Conservation (phyloP, 2,113 vertebrate species). For the Ciconia stormi region DNA sequence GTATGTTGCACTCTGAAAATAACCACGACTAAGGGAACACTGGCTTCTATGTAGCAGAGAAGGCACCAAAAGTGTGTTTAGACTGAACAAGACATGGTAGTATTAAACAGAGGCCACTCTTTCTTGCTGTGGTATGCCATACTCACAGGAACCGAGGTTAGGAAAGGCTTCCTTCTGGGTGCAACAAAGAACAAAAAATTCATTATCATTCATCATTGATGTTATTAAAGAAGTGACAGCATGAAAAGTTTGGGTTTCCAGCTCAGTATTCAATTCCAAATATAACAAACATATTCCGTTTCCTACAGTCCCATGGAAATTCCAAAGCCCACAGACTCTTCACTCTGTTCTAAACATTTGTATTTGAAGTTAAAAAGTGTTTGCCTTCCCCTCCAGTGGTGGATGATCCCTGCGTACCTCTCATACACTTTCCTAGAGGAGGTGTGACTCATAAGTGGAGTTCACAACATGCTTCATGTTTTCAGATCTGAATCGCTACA, state of each 20-base stretch:
- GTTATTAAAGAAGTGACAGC: neutral
- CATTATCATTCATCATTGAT: neutral
- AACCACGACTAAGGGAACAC: neutral
- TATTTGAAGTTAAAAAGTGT: neutral
- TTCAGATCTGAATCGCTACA: neutral
- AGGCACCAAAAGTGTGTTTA: neutral
- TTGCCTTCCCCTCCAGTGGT: neutral
- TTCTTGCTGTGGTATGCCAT: neutral
- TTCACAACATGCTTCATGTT: neutral
- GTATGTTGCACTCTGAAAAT: neutral
- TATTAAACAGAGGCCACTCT: neutral
- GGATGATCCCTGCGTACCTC: neutral
- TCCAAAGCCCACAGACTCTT: neutral
- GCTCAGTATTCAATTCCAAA: neutral
- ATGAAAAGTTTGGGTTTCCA: neutral
- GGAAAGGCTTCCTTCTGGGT: neutral
- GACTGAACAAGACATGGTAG: neutral
- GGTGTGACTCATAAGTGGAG: fast-evolving
- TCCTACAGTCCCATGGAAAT: conserved; percentile 14
- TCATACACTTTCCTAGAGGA: neutral
- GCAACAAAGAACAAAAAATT: neutral
- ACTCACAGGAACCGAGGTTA: neutral
- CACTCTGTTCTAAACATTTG: neutral
- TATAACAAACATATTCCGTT: neutral
- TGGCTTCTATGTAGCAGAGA: neutral